Evolutionary conservation across 2,113 vertebrate species (phyloP), one percentile per base, ranked within the genome.

Genomic region (Pongo pygmaeus): DNA sequence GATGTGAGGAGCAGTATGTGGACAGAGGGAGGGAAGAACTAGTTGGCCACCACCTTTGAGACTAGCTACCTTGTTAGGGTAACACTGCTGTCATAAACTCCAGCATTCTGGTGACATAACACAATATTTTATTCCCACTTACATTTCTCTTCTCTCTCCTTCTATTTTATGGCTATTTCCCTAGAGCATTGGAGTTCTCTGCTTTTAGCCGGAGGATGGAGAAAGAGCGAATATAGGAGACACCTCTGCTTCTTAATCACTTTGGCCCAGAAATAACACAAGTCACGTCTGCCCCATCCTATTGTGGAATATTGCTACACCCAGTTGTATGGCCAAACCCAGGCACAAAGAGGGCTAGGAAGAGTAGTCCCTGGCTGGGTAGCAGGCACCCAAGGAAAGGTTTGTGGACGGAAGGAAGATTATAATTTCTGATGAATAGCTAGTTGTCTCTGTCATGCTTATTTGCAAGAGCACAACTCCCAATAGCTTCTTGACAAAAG

Each of bases 231-330:
- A 16, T 23, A 55, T 1, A 69, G 32, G 32, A 16, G 38, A 86
- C 30, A 67, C 5, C 30, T 69, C 27, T 80, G 23, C 35, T 84
- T 84, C 43, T 38, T 43, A 59, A 17, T 2, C 10, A 48, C 13
- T 38, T 87, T 64, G 72, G 30, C 35, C 23, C 61, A 95, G 84
- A 89, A 85, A 80, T n/a, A 50, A 27, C 23, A 70, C 25, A 38
- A 7, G 17, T 38, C 25, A 22, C 38, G 40, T 55, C 3, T 27
- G 23, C 27, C 0, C 23, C 25, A 50, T 17, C 38, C 23, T 27
- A 16, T 40, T 80, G 43, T 67, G 43, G 43, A 30, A 77, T 77
- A 77, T 18, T 11, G 12, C 74, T 75, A 46, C 43, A 77, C 43
- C 27, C 50, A 80, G n/a, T 84, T 8, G 27, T 5, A 8, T 38